phyloP scores from a whole-genome alignment of 2,888 invertebrate species.

The Pocota personata region DNA sequence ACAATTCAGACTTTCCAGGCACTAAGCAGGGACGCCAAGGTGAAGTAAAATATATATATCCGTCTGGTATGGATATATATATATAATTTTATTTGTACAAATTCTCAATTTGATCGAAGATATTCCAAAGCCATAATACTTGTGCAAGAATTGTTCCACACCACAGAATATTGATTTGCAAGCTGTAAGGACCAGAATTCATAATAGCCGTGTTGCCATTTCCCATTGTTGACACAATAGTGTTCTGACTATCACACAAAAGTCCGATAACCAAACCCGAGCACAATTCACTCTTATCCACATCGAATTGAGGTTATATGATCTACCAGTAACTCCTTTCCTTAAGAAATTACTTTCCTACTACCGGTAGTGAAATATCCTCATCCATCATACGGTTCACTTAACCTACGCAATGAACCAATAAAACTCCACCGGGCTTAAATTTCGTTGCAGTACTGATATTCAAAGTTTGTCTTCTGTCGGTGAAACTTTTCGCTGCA shows the following conservation, averaged over 20 bases:
- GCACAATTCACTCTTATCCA: not conserved
- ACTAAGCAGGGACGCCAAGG: too few species aligned
- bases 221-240: not conserved
- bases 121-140: not conserved
- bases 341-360: not conserved
- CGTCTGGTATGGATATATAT: too few species aligned
- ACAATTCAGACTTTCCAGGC: too few species aligned
- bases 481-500: constrained; percentile 6
- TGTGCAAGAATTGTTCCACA: not conserved
- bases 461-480: constrained; percentile 19
- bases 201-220: not conserved
- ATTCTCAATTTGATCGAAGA: too few species aligned
- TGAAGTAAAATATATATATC: too few species aligned
- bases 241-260: not conserved
- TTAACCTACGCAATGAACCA: constrained; percentile 1
- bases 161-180: too few species aligned
- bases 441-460: not conserved
- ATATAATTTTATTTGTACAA: too few species aligned
- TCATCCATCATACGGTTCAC: constrained; percentile 11
- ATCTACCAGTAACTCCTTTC: not conserved
- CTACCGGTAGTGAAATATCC: not conserved
- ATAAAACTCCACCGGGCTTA: not conserved
- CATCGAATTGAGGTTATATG: not conserved
- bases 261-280: not conserved
- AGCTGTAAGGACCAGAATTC: not conserved